Conservation (phyloP, 2,113 vertebrate genomes). For the Myodes glareolus region DNA sequence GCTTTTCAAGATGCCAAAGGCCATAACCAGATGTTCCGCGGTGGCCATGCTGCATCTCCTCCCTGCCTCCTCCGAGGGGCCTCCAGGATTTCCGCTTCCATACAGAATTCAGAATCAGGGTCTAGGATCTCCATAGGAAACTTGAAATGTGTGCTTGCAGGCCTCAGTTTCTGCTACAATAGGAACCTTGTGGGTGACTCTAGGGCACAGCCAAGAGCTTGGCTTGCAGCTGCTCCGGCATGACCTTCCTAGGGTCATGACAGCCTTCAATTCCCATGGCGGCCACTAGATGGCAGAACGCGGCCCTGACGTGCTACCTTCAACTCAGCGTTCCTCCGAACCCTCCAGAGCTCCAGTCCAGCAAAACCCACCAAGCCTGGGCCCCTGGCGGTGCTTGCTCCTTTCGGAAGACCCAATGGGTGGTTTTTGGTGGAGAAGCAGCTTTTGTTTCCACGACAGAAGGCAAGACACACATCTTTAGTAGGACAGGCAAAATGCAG, state of each 20-base stretch:
- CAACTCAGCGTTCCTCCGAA: neutral
- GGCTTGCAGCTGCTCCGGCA: neutral
- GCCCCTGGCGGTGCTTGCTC: neutral
- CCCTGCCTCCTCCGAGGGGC: accelerated
- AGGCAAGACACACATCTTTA: neutral
- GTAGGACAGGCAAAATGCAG: neutral
- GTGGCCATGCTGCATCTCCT: neutral
- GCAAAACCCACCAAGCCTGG: neutral
- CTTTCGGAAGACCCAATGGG: neutral
- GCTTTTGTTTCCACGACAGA: neutral
- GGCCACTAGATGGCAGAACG: conserved; percentile 44
- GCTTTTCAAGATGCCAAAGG: neutral
- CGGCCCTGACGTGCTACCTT: neutral
- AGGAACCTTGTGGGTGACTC: neutral
- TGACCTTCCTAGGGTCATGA: accelerated
- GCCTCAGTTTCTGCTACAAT: neutral
- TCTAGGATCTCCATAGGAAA: neutral
- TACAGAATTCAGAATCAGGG: neutral
- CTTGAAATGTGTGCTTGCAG: neutral
- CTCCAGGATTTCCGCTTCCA: neutral
- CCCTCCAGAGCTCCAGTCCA: neutral
- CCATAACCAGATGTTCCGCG: neutral
- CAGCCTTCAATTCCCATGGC: neutral
- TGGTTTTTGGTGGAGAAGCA: neutral
- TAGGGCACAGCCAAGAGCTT: neutral